Percentiles rank a stretch among this genome's conserved stretches.
These are phyloP conservation scores for Fregata magnificens DNA, from an alignment of 2,113 vertebrate genomes.

Conservation along the genomic window DNA sequence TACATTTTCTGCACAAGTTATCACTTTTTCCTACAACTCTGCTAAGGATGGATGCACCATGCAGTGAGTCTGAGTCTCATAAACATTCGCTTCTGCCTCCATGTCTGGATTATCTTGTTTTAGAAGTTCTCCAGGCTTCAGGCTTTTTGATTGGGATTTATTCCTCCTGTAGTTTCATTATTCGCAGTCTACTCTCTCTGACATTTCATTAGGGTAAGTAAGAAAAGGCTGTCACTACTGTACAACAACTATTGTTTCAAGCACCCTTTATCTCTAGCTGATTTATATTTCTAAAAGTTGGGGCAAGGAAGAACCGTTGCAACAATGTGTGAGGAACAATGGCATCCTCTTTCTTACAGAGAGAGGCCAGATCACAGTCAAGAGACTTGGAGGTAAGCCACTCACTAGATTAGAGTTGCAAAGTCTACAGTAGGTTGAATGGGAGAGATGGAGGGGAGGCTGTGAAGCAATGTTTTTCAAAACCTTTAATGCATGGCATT, in stretches of 20 bases:
- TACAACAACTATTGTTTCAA: background rate
- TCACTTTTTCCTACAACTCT: background rate
- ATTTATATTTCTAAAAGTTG: background rate
- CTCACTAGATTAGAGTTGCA: constrained; percentile 9
- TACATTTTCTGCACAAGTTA: background rate
- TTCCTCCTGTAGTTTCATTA: background rate
- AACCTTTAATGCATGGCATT: background rate
- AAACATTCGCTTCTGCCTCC: background rate
- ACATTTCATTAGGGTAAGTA: background rate
- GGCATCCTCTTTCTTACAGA: constrained; percentile 5
- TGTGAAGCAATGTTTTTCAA: constrained; percentile 15
- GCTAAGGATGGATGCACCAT: background rate
- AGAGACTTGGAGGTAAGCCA: constrained; percentile 54
- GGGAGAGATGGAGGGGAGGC: background rate
- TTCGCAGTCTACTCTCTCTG: background rate
- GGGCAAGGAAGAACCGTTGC: background rate
- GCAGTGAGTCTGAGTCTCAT: background rate
- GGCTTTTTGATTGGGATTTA: background rate
- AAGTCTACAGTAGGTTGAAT: background rate
- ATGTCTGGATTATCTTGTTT: background rate
- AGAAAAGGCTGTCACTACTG: background rate
- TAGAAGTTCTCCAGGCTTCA: background rate
- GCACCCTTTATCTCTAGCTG: background rate
- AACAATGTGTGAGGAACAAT: constrained; percentile 14
- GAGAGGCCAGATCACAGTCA: background rate